A percentile compares a stretch with the other conserved stretches of the same genome.
phyloP scores from a whole-genome alignment of 2,797 vertebrate species.

The Decapterus maruadsi region DNA sequence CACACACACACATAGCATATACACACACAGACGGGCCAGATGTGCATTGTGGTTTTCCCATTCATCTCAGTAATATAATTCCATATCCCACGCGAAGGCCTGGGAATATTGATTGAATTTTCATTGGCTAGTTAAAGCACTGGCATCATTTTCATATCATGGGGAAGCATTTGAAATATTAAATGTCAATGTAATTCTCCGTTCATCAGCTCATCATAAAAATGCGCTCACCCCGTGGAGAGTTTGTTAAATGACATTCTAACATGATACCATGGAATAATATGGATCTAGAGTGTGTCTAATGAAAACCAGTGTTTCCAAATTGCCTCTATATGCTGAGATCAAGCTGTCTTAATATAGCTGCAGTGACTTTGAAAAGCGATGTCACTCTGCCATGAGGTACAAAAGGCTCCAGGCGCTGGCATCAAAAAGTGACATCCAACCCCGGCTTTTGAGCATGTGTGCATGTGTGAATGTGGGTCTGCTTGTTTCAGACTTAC shows the following conservation, averaged over 20 bases:
- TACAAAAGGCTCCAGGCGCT: slow-evolving; percentile 59
- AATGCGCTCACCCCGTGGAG: slow-evolving; percentile 59
- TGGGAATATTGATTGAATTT: slow-evolving; percentile 70
- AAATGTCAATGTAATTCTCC: slow-evolving; percentile 74
- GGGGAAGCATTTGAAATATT: slow-evolving; percentile 66
- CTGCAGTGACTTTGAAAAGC: slow-evolving; percentile 67
- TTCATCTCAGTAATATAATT: slow-evolving; percentile 64
- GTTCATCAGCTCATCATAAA: slow-evolving; percentile 71
- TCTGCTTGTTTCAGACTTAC: slow-evolving; percentile 88
- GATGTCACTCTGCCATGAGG: slow-evolving; percentile 63
- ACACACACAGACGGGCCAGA: slow-evolving; percentile 58
- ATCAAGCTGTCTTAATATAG: slow-evolving; percentile 76
- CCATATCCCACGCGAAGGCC: slow-evolving; percentile 41
- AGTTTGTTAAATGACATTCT: slow-evolving; percentile 75
- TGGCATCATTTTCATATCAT: slow-evolving; percentile 61
- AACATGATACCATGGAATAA: slow-evolving; percentile 53
- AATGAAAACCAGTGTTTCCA: slow-evolving; percentile 75
- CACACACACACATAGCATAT: slow-evolving; percentile 27
- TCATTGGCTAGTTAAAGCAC: slow-evolving; percentile 65
- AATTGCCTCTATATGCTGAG: slow-evolving; percentile 71
- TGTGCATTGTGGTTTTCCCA: slow-evolving; percentile 73
- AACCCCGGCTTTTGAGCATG: slow-evolving; percentile 44
- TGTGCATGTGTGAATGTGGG: slow-evolving; percentile 46
- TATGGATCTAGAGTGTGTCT: slow-evolving; percentile 62
- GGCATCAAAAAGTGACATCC: slow-evolving; percentile 58